Conservation (phyloP, 2,888 invertebrate species). For the Exocentrus adspersus region DNA sequence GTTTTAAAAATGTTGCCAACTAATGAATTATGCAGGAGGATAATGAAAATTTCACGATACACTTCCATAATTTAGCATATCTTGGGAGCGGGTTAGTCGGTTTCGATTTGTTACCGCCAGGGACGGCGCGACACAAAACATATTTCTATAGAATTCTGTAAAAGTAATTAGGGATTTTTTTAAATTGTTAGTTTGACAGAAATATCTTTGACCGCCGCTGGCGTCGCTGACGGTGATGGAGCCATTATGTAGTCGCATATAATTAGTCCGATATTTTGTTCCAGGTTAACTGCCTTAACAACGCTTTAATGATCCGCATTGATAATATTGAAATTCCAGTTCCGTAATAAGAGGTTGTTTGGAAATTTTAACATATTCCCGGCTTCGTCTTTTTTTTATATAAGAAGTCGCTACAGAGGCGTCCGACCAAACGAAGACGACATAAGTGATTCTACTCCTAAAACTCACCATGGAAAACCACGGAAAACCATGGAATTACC, state of each 20-base stretch:
- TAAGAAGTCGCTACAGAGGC: no score
- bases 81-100: slow-evolving; percentile 1
- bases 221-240: background rate
- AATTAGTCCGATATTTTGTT: slow-evolving; percentile 11
- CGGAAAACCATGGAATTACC: no score
- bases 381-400: slow-evolving; percentile 14
- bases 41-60: slow-evolving; percentile 29
- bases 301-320: slow-evolving; percentile 14
- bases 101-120: slow-evolving; percentile 14
- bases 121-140: background rate
- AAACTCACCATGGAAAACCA: background rate
- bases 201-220: background rate
- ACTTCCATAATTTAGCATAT: slow-evolving; percentile 25
- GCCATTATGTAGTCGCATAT: slow-evolving; percentile 12
- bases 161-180: no score
- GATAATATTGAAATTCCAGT: slow-evolving; percentile 15
- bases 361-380: slow-evolving; percentile 6
- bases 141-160: no score
- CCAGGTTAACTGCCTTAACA: slow-evolving; percentile 2
- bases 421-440: no score
- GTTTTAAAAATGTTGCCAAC: slow-evolving; percentile 18
- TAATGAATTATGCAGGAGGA: slow-evolving; percentile 29
- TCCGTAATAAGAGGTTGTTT: slow-evolving; percentile 7
- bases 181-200: no score
- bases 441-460: background rate